These are phyloP conservation scores for Premnoplex brunnescens DNA, from an alignment of 2,797 vertebrate genomes.

Conservation along the genomic window DNA sequence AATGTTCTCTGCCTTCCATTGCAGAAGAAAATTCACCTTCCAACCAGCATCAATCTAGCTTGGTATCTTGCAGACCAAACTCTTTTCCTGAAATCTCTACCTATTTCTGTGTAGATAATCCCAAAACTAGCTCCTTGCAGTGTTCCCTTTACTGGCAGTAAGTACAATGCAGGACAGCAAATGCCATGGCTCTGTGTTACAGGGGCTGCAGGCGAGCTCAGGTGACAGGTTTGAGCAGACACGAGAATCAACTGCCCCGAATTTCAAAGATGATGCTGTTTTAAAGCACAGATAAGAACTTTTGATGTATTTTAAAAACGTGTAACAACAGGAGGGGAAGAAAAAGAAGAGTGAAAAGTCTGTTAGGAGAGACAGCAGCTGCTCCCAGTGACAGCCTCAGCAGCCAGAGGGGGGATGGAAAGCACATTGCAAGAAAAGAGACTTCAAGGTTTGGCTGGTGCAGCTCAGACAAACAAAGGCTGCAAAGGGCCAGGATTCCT, in stretches of 20 bases:
- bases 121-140: background rate
- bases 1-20: background rate
- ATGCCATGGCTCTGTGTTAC: background rate
- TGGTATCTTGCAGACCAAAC: background rate
- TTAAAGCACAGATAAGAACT: background rate
- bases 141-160: background rate
- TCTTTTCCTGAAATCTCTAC: background rate
- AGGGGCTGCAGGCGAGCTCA: background rate
- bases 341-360: background rate
- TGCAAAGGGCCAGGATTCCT: background rate
- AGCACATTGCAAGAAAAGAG: rapidly evolving
- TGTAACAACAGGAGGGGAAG: background rate
- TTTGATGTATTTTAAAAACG: background rate
- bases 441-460: background rate
- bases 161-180: background rate
- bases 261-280: background rate
- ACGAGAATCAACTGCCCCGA: background rate
- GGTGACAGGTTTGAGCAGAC: background rate
- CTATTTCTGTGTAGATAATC: background rate
- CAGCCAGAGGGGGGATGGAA: background rate
- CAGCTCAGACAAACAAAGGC: background rate
- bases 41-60: background rate
- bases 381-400: background rate
- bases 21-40: background rate
- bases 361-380: background rate